Evolutionary conservation across 1,140 invertebrate species (phyloP), one percentile per base, ranked within the genome.

Genomic region (Sinonovacula constricta): DNA sequence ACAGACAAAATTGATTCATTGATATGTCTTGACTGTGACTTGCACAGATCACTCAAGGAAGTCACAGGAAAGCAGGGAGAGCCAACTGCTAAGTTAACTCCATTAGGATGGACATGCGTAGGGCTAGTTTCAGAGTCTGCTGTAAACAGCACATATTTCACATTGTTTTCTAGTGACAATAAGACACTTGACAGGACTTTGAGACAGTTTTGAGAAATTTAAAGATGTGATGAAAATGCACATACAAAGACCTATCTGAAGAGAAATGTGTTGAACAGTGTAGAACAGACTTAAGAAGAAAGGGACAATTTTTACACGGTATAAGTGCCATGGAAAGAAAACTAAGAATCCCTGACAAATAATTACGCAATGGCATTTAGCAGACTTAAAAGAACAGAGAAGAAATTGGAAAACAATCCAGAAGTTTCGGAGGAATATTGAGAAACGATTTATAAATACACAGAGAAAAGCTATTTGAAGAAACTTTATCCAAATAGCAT

Each of bases 301-400:
- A 31, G 24, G 3, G 31, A 26, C 36, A n/a, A 54, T 57, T 18
- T 34, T 15, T 80, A 80, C 26, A 30, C 24, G 22, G 69, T 80
- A 2, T 18, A 10, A 15, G 74, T 74, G 7, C 78, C 78, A 24
- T 80, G 78, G 78, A 80, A 74, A n/a, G 45, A 57, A n/a, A 36
- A 60, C 22, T 22, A 70, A 31, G 31, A 14, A 22, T 2, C 49
- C 24, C 31, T 80, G 15, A 15, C 12, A 7, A 26, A 39, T 34
- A 76, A 66, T 45, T 76, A 54, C 28, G 30, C 3, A 26, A 36
- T 24, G 15, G 60, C 72, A 10, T 3, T 31, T 24, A 53, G 34
- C 31, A 26, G 72, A 53, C 24, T 76, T 5, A 3, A 53, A 26
- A 76, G 62, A 28, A 54, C 59, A 18, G 75, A 78, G 33, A 78